Conservation (phyloP, 2,113 vertebrate genomes). For the Salvelinus fontinalis region DNA sequence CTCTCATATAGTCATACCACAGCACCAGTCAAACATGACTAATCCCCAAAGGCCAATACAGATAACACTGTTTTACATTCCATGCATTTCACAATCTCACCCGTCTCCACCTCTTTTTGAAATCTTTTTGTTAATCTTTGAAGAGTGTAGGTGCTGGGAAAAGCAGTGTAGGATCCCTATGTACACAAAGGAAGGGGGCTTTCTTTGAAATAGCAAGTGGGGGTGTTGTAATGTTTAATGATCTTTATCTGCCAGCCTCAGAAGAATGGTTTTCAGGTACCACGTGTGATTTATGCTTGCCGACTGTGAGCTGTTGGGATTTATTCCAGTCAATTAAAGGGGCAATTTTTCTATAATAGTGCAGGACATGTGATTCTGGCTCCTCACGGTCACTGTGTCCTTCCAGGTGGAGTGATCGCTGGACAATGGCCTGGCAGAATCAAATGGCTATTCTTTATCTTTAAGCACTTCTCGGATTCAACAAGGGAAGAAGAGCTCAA, state of each 20-base stretch:
- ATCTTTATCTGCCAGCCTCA: background rate
- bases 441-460: conserved; percentile 12
- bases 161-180: background rate
- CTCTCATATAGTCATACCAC: background rate
- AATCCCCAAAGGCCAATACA: background rate
- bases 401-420: background rate
- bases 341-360: background rate
- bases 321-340: background rate
- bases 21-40: background rate
- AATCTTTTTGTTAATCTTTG: background rate
- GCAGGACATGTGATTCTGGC: background rate
- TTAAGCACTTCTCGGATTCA: conserved; percentile 26
- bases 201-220: background rate
- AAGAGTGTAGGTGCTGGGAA: too few relatives aligned
- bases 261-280: background rate
- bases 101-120: background rate
- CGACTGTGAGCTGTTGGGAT: background rate
- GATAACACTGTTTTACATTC: background rate
- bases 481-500: conserved; percentile 25
- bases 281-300: background rate
- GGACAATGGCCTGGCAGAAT: background rate
- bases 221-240: background rate
- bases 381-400: background rate
- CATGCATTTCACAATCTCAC: background rate
- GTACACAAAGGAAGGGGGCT: background rate